Evolutionary conservation across 2,888 invertebrate species (phyloP).

Genomic region (Coelopa pilipes): DNA sequence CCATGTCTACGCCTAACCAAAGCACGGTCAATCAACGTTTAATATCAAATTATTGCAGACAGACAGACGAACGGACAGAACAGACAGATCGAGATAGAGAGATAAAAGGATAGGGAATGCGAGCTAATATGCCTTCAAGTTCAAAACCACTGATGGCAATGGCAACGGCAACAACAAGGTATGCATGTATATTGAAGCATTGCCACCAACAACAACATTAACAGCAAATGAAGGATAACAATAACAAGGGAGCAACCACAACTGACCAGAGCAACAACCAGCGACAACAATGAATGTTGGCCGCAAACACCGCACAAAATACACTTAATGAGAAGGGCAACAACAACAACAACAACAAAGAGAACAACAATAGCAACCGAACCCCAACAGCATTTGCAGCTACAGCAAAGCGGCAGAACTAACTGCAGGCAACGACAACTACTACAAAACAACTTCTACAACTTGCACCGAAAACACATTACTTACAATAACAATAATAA

Average conservation of each 20-base stretch:
- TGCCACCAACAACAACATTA: too few relatives aligned
- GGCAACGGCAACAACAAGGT: background rate
- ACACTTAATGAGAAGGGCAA: slow-evolving; percentile 16
- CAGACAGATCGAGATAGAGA: slow-evolving; percentile 7
- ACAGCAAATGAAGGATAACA: too few relatives aligned
- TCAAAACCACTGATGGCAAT: too few relatives aligned
- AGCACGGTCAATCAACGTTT: too few relatives aligned
- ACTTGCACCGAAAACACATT: background rate
- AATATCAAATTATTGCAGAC: too few relatives aligned
- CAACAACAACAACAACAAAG: background rate
- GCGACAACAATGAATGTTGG: background rate
- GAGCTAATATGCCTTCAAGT: too few relatives aligned
- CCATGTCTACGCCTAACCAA: too few relatives aligned
- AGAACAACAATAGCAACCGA: background rate
- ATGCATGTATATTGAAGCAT: slow-evolving; percentile 18
- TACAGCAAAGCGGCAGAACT: background rate
- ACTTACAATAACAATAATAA: background rate
- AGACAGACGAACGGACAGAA: slow-evolving; percentile 22
- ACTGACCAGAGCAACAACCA: background rate
- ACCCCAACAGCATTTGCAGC: background rate
- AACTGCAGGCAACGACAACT: background rate
- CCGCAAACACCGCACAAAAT: background rate
- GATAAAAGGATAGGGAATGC: too few relatives aligned
- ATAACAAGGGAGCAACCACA: too few relatives aligned
- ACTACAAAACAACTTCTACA: background rate